phyloP scores from a whole-genome alignment of 2,797 vertebrate species.

The Taeniopygia guttata region DNA sequence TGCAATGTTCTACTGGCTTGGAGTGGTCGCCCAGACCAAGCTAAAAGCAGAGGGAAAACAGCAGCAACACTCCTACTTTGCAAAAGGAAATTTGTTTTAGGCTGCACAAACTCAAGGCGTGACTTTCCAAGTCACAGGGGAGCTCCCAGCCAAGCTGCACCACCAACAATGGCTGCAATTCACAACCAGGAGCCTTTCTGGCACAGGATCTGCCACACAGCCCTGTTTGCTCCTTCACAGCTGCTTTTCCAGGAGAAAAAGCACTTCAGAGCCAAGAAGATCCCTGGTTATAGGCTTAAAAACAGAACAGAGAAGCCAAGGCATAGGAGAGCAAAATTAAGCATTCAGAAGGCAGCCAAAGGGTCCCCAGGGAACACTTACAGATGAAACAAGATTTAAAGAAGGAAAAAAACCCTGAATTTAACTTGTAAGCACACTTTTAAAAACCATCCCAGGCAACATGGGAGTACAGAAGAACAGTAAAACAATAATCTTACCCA shows the following conservation, averaged over 20 bases:
- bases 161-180: background rate
- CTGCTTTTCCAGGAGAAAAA: background rate
- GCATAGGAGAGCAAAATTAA: background rate
- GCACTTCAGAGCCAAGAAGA: background rate
- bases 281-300: background rate
- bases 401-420: accelerated
- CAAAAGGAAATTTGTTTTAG: background rate
- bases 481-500: background rate
- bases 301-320: background rate
- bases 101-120: background rate
- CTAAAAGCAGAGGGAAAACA: background rate
- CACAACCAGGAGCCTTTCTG: background rate
- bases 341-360: background rate
- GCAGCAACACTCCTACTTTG: background rate
- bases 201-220: background rate
- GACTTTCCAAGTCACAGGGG: background rate
- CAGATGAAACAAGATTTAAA: background rate
- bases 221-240: background rate
- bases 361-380: background rate
- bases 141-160: background rate
- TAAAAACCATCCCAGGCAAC: background rate
- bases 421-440: background rate
- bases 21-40: background rate
- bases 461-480: background rate
- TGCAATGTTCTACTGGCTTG: background rate